Evolutionary conservation across 2,113 vertebrate species (phyloP).

Genomic region (Entomyzon cyanotis): DNA sequence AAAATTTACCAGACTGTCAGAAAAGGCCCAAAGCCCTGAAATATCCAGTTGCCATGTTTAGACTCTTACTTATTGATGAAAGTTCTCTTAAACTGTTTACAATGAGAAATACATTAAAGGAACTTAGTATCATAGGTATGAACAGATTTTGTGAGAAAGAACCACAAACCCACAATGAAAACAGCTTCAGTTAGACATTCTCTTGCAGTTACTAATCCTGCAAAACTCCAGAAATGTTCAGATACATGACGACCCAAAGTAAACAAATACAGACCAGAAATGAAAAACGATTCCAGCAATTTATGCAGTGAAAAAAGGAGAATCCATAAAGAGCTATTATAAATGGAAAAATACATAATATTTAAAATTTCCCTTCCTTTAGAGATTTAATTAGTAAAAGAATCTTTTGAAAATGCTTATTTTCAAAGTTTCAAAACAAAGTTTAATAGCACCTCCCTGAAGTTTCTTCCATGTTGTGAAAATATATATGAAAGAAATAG

Average conservation of each 20-base stretch:
- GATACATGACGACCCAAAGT: background rate
- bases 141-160: slow-evolving; percentile 4
- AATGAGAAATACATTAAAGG: background rate
- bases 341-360: background rate
- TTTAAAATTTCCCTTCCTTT: background rate
- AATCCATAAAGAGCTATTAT: background rate
- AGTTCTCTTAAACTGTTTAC: background rate
- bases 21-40: background rate
- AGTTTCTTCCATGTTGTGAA: background rate
- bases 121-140: background rate
- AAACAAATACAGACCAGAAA: background rate
- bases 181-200: background rate
- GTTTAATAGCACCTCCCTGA: background rate
- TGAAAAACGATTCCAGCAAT: background rate
- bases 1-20: background rate
- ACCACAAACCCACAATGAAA: background rate
- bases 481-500: background rate
- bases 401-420: background rate
- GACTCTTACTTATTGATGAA: background rate
- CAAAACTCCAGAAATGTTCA: background rate
- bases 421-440: background rate
- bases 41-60: background rate
- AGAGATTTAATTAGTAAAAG: background rate
- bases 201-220: background rate
- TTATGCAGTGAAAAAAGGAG: background rate